These are phyloP conservation scores for Bovichtus diacanthus DNA, from an alignment of 2,797 vertebrate genomes.

Conservation along the genomic window DNA sequence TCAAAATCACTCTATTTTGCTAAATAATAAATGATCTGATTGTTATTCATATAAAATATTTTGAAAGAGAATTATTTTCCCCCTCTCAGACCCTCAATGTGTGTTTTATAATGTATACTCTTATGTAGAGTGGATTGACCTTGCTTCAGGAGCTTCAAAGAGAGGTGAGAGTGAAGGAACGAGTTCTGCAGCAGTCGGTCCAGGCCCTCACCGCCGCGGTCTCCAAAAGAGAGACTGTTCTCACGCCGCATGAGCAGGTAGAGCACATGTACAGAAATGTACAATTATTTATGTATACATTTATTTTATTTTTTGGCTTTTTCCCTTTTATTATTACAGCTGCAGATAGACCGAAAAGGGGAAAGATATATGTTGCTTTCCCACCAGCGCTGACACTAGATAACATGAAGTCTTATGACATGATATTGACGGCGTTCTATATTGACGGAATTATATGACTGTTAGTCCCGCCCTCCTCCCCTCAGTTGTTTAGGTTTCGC, in stretches of 20 bases:
- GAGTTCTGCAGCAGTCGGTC: slow-evolving; percentile 87
- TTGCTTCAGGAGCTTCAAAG: slow-evolving; percentile 86
- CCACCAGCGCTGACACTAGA: too few species aligned
- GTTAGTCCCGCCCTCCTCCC: background rate
- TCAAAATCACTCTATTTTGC: background rate
- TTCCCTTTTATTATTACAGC: too few species aligned
- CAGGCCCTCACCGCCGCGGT: slow-evolving; percentile 84
- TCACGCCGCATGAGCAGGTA: slow-evolving; percentile 87
- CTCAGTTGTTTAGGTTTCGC: background rate
- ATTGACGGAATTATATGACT: background rate
- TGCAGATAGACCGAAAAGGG: too few species aligned
- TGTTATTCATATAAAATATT: slow-evolving; percentile 13
- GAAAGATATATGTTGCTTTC: too few species aligned
- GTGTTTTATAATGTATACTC: background rate
- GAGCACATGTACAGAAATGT: background rate
- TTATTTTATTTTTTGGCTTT: too few species aligned
- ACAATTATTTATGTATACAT: too few species aligned
- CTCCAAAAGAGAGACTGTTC: slow-evolving; percentile 75
- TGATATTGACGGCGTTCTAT: background rate
- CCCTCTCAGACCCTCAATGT: background rate
- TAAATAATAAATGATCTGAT: background rate
- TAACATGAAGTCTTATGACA: background rate
- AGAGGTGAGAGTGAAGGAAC: slow-evolving; percentile 87
- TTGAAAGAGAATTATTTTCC: background rate
- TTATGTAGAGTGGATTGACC: slow-evolving; percentile 85